Base-by-base conservation (phyloP, 2,797 vertebrate genomes). In the Fistularia commersonii region DNA sequence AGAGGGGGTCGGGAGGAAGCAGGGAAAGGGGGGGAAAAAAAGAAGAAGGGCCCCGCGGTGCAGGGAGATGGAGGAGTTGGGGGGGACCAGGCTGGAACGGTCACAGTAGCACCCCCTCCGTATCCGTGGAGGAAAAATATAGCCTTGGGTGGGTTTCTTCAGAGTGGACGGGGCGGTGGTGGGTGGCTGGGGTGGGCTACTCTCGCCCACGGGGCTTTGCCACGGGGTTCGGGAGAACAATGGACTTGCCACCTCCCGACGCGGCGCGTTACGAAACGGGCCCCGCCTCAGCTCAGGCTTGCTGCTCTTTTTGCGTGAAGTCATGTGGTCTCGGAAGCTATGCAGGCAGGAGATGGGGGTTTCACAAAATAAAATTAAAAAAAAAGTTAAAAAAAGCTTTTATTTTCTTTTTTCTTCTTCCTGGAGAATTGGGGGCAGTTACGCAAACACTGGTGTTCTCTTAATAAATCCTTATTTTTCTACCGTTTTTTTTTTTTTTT, bases 151-250 rank as follows among this genome's bases (percentile, higher is more conserved):
- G 76, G 71, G 80, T 72, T 81, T 71, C 81, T 78, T 77, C 77
- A 57, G 63, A 51, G 74, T 44, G 65, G 70, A 71, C 79, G 53
- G 84, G 77, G 87, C 76, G 32, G 79, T 83, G 76, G n/a, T n/a
- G n/a, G n/a, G n/a, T n/a, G n/a, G n/a, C n/a, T n/a, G n/a, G n/a
- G n/a, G n/a, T n/a, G n/a, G n/a, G n/a, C n/a, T n/a, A 67, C 61
- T 71, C 77, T 81, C 71, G 74, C 82, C 80, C 81, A 84, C 83
- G 75, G 75, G 47, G 69, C 67, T n/a, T n/a, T n/a, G n/a, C n/a
- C n/a, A n/a, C 48, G 78, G 66, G 53, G 77, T 79, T 76, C 70
- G 59, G 3, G 64, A 83, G 83, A 86, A 88, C 86, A 88, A 87
- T 85, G 70, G 71, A 77, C 69, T 80, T 80, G 78, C 84, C 83